Percentiles rank a stretch among this genome's conserved stretches.
phyloP scores from a whole-genome alignment of 2,888 invertebrate genomes.

The Melolontha melolontha region DNA sequence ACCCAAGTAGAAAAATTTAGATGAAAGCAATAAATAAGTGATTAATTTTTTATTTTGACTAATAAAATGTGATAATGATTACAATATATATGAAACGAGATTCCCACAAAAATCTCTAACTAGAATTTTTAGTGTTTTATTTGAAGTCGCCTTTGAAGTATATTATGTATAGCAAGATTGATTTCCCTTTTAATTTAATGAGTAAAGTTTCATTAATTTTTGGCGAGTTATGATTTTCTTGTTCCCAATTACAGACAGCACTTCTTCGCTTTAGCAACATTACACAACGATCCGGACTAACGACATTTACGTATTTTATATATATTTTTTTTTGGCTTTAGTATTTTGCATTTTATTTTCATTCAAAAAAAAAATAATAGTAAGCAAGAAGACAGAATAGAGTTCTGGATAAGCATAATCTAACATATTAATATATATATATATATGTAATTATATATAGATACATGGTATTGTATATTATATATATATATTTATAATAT shows the following conservation, averaged over 20 bases:
- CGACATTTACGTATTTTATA: conserved; percentile 61
- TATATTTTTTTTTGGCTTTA: conserved; percentile 62
- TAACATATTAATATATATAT: conserved; percentile 58
- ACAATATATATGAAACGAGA: no score
- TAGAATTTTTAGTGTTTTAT: no score
- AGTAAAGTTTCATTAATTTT: neutral
- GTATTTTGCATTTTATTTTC: conserved; percentile 56
- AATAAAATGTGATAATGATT: no score
- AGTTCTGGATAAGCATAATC: conserved; percentile 63
- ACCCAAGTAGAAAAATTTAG: no score
- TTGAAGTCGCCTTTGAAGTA: no score
- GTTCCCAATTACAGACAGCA: conserved; percentile 34
- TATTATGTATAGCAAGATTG: neutral
- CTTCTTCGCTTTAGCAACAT: conserved; percentile 49
- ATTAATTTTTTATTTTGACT: no score
- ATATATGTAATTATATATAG: conserved; percentile 60
- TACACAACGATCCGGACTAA: conserved; percentile 63
- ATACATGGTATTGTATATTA: conserved; percentile 63
- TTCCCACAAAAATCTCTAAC: no score
- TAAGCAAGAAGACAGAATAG: conserved; percentile 63
- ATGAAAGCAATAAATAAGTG: no score
- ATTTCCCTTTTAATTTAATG: conserved; percentile 6
- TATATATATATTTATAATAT: conserved; percentile 55
- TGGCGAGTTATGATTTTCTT: conserved; percentile 25
- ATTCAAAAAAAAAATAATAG: conserved; percentile 55